Evolutionary conservation across 2,888 invertebrate genomes (phyloP), one percentile per base, ranked within the genome.

Genomic region (Ethmia dodecea): DNA sequence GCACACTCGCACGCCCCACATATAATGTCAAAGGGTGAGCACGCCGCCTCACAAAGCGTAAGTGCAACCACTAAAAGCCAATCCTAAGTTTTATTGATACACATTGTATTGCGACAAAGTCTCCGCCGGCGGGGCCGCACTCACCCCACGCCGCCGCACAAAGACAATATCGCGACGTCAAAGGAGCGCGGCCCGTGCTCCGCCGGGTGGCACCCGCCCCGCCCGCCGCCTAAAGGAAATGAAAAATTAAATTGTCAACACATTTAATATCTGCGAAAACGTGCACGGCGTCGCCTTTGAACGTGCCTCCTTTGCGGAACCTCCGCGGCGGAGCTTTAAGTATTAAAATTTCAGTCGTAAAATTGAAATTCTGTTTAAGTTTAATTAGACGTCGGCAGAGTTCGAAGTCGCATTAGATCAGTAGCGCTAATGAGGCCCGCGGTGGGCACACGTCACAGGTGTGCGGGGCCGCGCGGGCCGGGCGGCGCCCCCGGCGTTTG

Each of bases 11-110:
- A 37, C 57, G 61, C 69, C 65, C 68, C 76, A 73, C 71, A 73
- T 81, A 79, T 81, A 80, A 81, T 81, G 83, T 84, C 86, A 84
- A 84, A 84, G 84, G 84, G 83, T 83, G 80, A 83, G 76, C 81
- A 56, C 72, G 80, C 76, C 77, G 84, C 26, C 26, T 80, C 84
- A 83, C 83, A 84, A 84, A 84, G 83, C 84, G 86, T 86, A 84
- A 86, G 86, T 86, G 84, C 86, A 84, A 84, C 86, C 86, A 84
- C 86, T 86, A 86, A 86, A 86, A 86, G 86, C 86, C 86, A 86
- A 86, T 86, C 84, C 86, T 84, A 86, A 86, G 86, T 86, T 86
- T 86, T 86, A 86, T 86, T 86, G 86, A 86, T 86, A 86, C 86
- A 86, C 86, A 86, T 86, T 86, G 84, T 86, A 86, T 86, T 86